Percentiles rank a stretch among this genome's conserved stretches.
Conservation (phyloP, 2,113 vertebrate genomes). For the Cercopithecus mona region DNA sequence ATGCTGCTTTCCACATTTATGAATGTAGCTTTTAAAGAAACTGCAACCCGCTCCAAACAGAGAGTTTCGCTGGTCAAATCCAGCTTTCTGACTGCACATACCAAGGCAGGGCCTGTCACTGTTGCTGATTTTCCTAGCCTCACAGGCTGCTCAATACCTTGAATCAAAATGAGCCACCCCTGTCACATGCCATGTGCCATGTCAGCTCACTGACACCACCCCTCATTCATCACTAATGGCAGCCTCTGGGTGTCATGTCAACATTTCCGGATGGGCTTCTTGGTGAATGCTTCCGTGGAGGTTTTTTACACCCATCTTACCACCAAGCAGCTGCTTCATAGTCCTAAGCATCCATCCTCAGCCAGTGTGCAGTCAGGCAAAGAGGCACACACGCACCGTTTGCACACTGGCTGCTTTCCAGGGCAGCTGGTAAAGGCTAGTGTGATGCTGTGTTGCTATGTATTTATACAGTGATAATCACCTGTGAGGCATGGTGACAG, state of each 20-base stretch:
- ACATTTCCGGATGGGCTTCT: background rate
- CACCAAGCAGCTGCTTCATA: background rate
- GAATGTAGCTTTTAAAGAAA: background rate
- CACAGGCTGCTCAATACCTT: background rate
- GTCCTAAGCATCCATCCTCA: background rate
- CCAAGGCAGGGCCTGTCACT: background rate
- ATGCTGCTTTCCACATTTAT: conserved; percentile 59
- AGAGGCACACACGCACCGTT: accelerated
- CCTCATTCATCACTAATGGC: background rate
- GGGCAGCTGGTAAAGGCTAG: conserved; percentile 27
- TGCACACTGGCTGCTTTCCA: conserved; percentile 26
- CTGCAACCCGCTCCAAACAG: background rate
- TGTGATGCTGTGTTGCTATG: background rate
- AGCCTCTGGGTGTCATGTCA: background rate
- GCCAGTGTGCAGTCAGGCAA: background rate
- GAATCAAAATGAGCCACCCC: conserved; percentile 20
- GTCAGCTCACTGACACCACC: background rate
- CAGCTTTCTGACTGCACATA: background rate
- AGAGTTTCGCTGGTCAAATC: background rate
- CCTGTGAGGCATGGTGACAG: background rate
- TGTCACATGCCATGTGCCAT: background rate
- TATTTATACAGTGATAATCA: conserved; percentile 36
- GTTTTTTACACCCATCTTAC: background rate
- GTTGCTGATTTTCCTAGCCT: background rate
- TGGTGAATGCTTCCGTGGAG: background rate